Percentiles rank a stretch among this genome's conserved stretches.
Conservation (phyloP, 2,113 vertebrate genomes). For the Myiopsitta monachus region DNA sequence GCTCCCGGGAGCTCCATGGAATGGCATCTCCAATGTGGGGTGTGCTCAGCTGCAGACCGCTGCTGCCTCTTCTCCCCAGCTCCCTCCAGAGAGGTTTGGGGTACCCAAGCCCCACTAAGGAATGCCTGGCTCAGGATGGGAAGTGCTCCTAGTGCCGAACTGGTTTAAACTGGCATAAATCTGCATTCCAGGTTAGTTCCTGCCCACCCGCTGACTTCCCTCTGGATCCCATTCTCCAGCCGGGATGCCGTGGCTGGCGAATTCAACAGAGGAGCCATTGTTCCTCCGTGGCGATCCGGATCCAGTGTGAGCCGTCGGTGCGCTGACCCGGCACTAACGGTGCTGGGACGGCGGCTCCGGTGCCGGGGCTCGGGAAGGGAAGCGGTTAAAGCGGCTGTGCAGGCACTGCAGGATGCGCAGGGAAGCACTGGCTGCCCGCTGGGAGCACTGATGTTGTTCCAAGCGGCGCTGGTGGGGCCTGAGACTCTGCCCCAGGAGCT, state of each 20-base stretch:
- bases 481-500: neutral
- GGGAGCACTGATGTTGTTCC: neutral
- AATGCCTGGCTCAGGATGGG: neutral
- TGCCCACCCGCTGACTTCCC: neutral
- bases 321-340: neutral
- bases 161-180: neutral
- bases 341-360: neutral
- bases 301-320: neutral
- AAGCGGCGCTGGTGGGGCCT: neutral
- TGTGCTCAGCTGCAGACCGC: neutral
- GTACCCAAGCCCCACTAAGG: neutral
- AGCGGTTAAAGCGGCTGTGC: neutral
- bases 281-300: accelerated
- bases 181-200: neutral
- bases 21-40: accelerated
- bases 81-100: neutral
- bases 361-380: neutral
- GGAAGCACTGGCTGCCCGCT: neutral
- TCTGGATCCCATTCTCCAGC: neutral
- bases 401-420: neutral
- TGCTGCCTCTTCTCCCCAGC: neutral
- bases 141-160: neutral
- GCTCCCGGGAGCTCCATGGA: neutral
- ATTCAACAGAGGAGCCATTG: neutral
- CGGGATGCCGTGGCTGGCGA: accelerated